These are phyloP conservation scores for Orthosia incerta DNA, from an alignment of 2,888 invertebrate genomes.

Conservation along the genomic window DNA sequence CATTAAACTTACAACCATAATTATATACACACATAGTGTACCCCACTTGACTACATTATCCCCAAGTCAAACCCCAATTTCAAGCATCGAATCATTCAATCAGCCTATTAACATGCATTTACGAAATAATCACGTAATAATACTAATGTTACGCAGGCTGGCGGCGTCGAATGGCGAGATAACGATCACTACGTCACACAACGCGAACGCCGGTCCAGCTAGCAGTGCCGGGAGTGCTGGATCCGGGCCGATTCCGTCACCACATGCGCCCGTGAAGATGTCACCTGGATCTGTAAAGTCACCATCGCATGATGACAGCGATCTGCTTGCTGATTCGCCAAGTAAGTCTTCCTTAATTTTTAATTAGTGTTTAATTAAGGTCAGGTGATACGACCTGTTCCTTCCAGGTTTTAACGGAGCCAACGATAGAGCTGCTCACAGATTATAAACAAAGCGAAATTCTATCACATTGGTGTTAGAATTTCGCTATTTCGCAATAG, in stretches of 20 bases:
- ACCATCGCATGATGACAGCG: constrained; percentile 93
- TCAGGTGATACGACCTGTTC: neutral
- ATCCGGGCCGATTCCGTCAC: constrained; percentile 86
- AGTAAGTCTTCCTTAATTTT: constrained; percentile 92
- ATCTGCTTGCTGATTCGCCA: constrained; percentile 95
- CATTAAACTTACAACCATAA: constrained; percentile 2
- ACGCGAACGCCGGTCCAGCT: constrained; percentile 86
- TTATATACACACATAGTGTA: neutral
- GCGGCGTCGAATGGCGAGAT: constrained; percentile 95
- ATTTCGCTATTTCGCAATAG: too few species aligned
- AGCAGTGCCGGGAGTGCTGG: constrained; percentile 86
- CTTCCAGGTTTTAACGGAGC: neutral
- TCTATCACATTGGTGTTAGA: too few species aligned
- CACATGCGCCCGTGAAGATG: constrained; percentile 92
- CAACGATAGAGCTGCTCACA: neutral
- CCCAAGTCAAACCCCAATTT: constrained; percentile 7
- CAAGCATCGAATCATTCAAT: constrained; percentile 31
- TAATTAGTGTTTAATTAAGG: neutral
- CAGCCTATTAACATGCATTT: constrained; percentile 36
- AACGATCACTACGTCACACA: constrained; percentile 95
- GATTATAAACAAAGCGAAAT: too few species aligned
- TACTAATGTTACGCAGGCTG: constrained; percentile 87
- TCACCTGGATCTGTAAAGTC: constrained; percentile 92
- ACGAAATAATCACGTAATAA: constrained; percentile 60
- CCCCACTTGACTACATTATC: constrained; percentile 20